Percentiles rank a stretch among this genome's conserved stretches.
Evolutionary conservation across 2,797 vertebrate species (phyloP).

Genomic region (Vipera latastei): DNA sequence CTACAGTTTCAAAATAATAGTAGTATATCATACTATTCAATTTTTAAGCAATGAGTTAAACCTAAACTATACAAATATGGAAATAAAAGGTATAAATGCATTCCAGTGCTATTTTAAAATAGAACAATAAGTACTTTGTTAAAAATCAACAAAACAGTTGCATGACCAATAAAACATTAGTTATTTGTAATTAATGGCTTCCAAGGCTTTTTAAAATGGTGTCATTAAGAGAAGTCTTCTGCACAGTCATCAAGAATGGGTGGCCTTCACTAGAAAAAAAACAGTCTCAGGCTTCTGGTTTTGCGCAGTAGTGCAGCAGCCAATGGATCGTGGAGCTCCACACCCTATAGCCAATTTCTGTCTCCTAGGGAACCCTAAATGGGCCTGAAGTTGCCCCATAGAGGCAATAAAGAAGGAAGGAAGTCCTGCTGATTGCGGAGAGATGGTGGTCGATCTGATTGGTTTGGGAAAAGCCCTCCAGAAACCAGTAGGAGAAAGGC

Average conservation of each 20-base stretch:
- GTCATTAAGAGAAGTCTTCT: background rate
- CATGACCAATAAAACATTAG: background rate
- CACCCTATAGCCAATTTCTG: no score
- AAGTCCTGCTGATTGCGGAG: no score
- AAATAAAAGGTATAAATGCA: background rate
- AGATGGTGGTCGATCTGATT: no score
- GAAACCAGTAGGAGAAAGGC: no score
- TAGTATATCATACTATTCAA: background rate
- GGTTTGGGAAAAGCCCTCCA: no score
- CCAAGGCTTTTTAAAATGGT: background rate
- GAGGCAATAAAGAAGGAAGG: no score
- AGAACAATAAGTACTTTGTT: background rate
- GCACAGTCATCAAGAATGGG: background rate
- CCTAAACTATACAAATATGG: background rate
- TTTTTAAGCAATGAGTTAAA: background rate
- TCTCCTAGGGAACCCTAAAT: no score
- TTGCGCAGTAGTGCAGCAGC: no score
- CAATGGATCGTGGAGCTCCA: no score
- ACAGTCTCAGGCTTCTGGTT: no score
- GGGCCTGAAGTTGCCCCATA: no score
- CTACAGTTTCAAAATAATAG: background rate
- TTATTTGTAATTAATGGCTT: background rate
- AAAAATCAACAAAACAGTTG: background rate
- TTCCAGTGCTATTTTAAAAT: background rate
- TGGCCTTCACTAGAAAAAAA: background rate